These are phyloP conservation scores for Onychostoma macrolepis DNA, from an alignment of 2,113 vertebrate genomes.

Conservation along the genomic window DNA sequence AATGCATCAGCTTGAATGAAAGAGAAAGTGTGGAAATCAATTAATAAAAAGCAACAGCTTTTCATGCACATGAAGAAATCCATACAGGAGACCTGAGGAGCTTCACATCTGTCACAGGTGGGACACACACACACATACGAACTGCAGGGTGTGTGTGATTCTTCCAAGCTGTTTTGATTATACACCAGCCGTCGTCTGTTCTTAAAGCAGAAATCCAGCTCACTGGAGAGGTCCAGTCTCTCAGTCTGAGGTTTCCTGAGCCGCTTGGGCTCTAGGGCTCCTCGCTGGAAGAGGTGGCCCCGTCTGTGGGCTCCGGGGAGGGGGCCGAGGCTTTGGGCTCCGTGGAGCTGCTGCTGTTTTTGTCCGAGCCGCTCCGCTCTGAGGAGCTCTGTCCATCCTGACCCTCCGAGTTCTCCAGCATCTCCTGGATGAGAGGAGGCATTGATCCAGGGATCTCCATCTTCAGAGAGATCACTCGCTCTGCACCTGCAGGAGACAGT, in stretches of 20 bases:
- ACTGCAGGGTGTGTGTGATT: slow-evolving; percentile 59
- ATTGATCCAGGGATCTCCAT: slow-evolving; percentile 99
- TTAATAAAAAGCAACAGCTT: slow-evolving; percentile 62
- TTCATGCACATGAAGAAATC: slow-evolving; percentile 75
- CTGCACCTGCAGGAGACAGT: slow-evolving; percentile 81
- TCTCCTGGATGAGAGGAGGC: slow-evolving; percentile 99
- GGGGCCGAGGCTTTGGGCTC: slow-evolving; percentile 40
- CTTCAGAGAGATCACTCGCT: slow-evolving; percentile 97
- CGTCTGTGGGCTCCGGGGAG: slow-evolving; percentile 61
- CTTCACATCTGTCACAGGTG: slow-evolving; percentile 64
- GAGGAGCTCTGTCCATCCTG: slow-evolving; percentile 73
- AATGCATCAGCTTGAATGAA: slow-evolving; percentile 56
- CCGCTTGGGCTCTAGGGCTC: slow-evolving; percentile 56
- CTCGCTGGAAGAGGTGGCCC: slow-evolving; percentile 46
- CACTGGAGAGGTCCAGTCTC: slow-evolving; percentile 60
- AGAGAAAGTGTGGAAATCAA: slow-evolving; percentile 53
- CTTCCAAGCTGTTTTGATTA: slow-evolving; percentile 65
- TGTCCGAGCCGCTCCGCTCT: slow-evolving; percentile 23
- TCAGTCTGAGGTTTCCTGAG: slow-evolving; percentile 63
- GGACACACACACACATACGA: not conserved
- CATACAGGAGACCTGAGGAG: slow-evolving; percentile 77
- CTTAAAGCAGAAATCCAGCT: slow-evolving; percentile 57
- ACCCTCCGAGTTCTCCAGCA: slow-evolving; percentile 98
- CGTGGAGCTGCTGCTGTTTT: not conserved
- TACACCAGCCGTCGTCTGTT: slow-evolving; percentile 70